phyloP scores from a whole-genome alignment of 2,797 vertebrate species.

The Cynodonichthys magdalenae region DNA sequence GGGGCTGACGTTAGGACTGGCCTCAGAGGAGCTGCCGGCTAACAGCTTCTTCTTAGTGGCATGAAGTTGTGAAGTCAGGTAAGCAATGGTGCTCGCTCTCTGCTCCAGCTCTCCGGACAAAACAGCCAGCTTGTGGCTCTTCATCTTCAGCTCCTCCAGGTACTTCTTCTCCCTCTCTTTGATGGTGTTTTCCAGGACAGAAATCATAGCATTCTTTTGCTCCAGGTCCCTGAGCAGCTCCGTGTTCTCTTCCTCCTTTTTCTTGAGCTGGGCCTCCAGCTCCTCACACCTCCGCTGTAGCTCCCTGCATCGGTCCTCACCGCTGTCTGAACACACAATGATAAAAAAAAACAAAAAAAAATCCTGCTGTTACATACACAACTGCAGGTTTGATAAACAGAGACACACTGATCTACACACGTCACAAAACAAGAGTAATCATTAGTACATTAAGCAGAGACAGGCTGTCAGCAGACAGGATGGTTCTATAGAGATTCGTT shows the following conservation, averaged over 20 bases:
- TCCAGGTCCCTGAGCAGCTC: constrained; percentile 91
- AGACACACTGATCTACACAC: constrained; percentile 4
- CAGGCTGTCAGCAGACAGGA: constrained; percentile 37
- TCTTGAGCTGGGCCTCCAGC: constrained; percentile 91
- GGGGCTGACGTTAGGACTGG: constrained; percentile 87
- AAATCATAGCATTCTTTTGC: constrained; percentile 93
- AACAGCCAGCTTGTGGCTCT: constrained; percentile 94
- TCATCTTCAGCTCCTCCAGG: constrained; percentile 95
- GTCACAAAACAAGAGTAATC: constrained; percentile 9
- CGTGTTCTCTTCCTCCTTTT: constrained; percentile 89
- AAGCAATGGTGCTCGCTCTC: constrained; percentile 93
- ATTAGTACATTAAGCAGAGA: constrained; percentile 49
- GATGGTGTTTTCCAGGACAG: constrained; percentile 93
- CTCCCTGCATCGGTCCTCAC: constrained; percentile 84
- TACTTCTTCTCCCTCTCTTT: constrained; percentile 96
- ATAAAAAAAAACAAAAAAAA: constrained; percentile 2
- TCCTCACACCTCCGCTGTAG: constrained; percentile 90
- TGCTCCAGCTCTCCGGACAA: constrained; percentile 95
- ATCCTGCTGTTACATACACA: constrained; percentile 11
- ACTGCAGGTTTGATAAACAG: background rate
- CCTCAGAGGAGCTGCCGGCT: constrained; percentile 85
- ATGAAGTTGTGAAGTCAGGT: constrained; percentile 95
- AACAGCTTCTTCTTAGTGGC: constrained; percentile 93
- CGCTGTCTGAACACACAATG: constrained; percentile 76
- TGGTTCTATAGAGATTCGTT: constrained; percentile 50